Conservation (phyloP, 2,888 invertebrate genomes). For the Trichacis sp. region DNA sequence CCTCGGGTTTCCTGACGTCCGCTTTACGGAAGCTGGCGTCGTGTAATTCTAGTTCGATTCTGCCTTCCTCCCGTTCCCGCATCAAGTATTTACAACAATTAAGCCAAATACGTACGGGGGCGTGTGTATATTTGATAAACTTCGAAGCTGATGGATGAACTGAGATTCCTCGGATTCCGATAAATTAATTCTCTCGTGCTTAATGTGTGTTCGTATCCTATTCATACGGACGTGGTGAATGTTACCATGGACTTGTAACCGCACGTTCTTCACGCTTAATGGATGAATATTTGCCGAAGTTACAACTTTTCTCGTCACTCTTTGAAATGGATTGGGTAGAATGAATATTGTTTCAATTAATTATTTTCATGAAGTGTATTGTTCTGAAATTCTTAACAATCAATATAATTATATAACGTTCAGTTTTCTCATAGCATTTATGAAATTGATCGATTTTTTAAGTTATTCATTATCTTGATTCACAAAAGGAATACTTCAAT, state of each 20-base stretch:
- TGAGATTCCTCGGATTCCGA: constrained; percentile 27
- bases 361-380: too few species aligned
- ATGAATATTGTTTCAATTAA: too few species aligned
- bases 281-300: too few species aligned
- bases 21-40: constrained; percentile 1
- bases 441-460: background rate
- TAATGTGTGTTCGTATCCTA: constrained; percentile 3
- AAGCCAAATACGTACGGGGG: constrained; percentile 19
- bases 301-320: too few species aligned
- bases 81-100: constrained; percentile 39
- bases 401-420: too few species aligned
- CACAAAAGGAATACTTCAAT: too few species aligned
- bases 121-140: constrained; percentile 34
- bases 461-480: too few species aligned
- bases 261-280: too few species aligned
- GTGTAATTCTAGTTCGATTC: constrained; percentile 33
- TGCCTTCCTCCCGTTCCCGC: constrained; percentile 17
- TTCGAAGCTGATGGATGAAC: constrained; percentile 34
- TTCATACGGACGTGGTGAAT: background rate
- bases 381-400: too few species aligned
- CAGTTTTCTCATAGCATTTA: too few species aligned
- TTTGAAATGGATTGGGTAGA: background rate
- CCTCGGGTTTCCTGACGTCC: constrained; percentile 28
- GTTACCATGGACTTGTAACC: too few species aligned
- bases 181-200: constrained; percentile 34